Evolutionary conservation across 2,888 invertebrate species (phyloP), one percentile per base, ranked within the genome.

Genomic region (Zaprionus obscuricornis): DNA sequence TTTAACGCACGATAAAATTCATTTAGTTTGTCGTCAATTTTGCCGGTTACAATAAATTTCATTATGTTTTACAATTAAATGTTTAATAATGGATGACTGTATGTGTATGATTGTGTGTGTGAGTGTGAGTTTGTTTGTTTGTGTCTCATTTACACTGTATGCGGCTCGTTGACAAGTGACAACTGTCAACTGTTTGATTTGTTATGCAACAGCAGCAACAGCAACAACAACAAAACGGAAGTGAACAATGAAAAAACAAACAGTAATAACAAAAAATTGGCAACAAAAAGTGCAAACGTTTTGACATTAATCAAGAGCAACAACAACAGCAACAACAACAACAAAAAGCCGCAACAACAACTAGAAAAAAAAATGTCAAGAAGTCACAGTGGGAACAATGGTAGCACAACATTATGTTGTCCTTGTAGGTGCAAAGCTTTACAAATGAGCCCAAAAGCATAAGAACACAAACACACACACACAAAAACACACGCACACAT

Each of bases 301-400:
- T 78, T 64, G 68, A 64, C 79, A 75, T 77, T 75, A 60, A 75
- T 83, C 76, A 75, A 59, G 26, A 31, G 27, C 51, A 60, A 40
- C 26, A 39, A 40, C 46, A 33, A 24, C 24, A 24, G 8, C 24
- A 24, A 24, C 24, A 24, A 6, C 24, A 24, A 4, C 2, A 6
- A 8, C 17, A 1, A 14, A 13, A 10, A n/a, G 11, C 29, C 29
- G 10, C 13, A 29, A 6, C 8, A 29, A 13, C 24, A 4, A 24
- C 8, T 4, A 24, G 24, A 6, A 6, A 24, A 8, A n/a, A 6
- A 70, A 51, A 39, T 60, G 66, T 66, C 72, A 60, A 18, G 50
- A 56, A 56, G 56, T 59, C 49, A 49, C 51, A 43, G 14, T 20
- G 31, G 31, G 36, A 10, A 43, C 47, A 46, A 22, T n/a, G n/a